These are phyloP conservation scores for Struthio camelus DNA, from an alignment of 2,113 vertebrate genomes.

Conservation along the genomic window DNA sequence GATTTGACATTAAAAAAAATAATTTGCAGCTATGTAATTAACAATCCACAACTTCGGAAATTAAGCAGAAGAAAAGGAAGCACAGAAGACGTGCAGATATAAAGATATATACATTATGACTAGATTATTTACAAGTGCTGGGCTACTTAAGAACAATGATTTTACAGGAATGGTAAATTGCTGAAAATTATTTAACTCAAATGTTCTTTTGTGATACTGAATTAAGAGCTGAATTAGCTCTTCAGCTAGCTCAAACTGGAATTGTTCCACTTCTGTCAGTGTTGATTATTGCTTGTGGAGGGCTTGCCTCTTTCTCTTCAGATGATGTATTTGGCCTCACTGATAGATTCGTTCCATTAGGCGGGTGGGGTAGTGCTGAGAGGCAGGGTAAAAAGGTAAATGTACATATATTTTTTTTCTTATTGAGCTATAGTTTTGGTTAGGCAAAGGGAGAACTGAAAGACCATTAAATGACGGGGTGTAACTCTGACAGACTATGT, in stretches of 20 bases:
- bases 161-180: neutral
- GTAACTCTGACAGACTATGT: neutral
- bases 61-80: conserved; percentile 30
- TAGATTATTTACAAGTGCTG: neutral
- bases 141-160: neutral
- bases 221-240: neutral
- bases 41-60: neutral
- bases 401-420: neutral
- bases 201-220: neutral
- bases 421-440: neutral
- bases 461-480: neutral
- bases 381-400: neutral
- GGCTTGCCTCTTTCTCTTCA: neutral
- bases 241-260: neutral
- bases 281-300: neutral
- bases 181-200: neutral
- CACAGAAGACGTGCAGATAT: neutral
- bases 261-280: neutral
- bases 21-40: conserved; percentile 33
- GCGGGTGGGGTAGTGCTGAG: neutral
- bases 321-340: neutral
- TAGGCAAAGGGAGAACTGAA: neutral
- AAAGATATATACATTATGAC: neutral
- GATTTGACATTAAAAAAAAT: conserved; percentile 41
- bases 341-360: neutral